Base-by-base conservation (phyloP, 2,113 vertebrate genomes). In the Podiceps cristatus region DNA sequence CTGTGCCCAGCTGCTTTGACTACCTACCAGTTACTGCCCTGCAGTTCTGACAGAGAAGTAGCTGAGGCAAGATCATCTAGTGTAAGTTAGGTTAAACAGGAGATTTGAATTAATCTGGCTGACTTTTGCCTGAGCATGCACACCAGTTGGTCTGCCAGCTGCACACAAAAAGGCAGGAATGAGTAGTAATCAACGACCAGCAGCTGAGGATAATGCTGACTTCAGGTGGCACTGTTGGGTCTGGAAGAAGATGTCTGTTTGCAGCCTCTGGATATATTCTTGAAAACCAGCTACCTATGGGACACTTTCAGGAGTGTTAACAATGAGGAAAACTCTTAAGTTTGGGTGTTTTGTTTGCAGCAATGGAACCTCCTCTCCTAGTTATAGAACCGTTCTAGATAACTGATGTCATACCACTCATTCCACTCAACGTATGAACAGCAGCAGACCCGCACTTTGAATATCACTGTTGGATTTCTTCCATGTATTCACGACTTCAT, bases 91-190 rank as follows among this genome's bases (percentile, higher is more conserved):
- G 28, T 86, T 55, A 66, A 80, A 49, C 18, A 71, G 16, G 29
- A 27, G 20, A 8, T 68, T 62, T 52, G 47, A n/a, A 28, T 40
- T 86, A 42, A 50, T 67, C 31, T 90, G 84, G 4, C 62, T 84
- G 45, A 19, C 13, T 50, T 85, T 44, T 49, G 12, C n/a, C 27
- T 49, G 29, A 60, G 52, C 6, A 2, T 33, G 37, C 7, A 4
- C 63, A 64, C 45, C 7, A 31, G 0, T 67, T 2, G 2, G 15
- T 84, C 25, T 44, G 8, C 44, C 1, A 1, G 11, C 56, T 37
- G 29, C 18, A 25, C n/a, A 20, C 16, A 33, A 25, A 58, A 63
- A 58, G 50, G 25, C 56, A 59, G 44, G 49, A 64, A 33, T 49
- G 50, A 64, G 24, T 33, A 18, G 13, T 24, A 37, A 10, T 9